Percentiles rank a stretch among this genome's conserved stretches.
Conservation (phyloP, 2,797 vertebrate genomes). For the Euphonia xanthogaster region DNA sequence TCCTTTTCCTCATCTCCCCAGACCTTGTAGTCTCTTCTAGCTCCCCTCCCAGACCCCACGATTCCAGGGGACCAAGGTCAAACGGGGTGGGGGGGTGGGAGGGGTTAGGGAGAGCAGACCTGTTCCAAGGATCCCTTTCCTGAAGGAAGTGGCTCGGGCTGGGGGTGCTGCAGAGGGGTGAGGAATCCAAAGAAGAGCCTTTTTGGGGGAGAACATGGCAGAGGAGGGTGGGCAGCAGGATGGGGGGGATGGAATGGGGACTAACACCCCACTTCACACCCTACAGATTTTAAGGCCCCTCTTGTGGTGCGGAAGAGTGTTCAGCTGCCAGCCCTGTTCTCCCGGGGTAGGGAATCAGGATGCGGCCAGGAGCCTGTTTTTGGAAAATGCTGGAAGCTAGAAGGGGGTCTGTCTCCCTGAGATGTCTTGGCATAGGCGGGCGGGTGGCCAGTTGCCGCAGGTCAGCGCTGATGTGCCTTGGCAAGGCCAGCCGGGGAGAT, state of each 20-base stretch:
- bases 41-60: fast-evolving
- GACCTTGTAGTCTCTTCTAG: background rate
- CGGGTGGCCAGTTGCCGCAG: background rate
- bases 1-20: background rate
- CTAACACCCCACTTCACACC: background rate
- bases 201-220: background rate
- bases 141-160: background rate
- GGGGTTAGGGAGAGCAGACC: background rate
- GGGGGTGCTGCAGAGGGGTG: background rate
- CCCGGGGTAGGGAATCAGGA: background rate
- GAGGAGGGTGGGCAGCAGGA: background rate
- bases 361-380: background rate
- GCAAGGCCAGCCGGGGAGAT: background rate
- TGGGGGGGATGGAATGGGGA: too few species aligned
- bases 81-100: background rate
- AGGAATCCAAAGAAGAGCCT: background rate
- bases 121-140: background rate
- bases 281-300: background rate
- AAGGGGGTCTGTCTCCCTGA: background rate
- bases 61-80: background rate
- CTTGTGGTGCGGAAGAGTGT: background rate
- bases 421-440: constrained; percentile 17
- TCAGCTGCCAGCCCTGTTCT: background rate
- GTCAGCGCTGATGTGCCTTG: constrained; percentile 42
- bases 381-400: background rate